These are phyloP conservation scores for Melipona beecheii DNA, from an alignment of 2,888 invertebrate species.

Conservation along the genomic window DNA sequence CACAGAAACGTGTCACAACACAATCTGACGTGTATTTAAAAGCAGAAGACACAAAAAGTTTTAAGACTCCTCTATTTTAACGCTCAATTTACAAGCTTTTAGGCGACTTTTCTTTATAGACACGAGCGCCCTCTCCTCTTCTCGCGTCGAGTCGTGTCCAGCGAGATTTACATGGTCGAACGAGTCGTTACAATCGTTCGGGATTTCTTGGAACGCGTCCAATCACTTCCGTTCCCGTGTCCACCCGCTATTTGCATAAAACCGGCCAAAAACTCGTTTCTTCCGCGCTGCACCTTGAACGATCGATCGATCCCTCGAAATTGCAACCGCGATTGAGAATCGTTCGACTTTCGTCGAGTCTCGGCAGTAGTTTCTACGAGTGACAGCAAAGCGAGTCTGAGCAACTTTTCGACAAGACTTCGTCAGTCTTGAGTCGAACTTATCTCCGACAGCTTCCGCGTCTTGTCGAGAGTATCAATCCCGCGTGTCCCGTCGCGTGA, in stretches of 20 bases:
- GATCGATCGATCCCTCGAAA: neutral
- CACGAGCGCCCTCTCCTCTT: too few species aligned
- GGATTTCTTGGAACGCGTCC: constrained; percentile 58
- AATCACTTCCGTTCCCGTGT: constrained; percentile 45
- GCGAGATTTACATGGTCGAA: constrained; percentile 38
- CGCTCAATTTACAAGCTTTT: too few species aligned
- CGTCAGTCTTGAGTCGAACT: too few species aligned
- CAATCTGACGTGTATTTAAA: too few species aligned
- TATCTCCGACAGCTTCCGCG: too few species aligned
- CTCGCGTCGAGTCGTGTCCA: neutral
- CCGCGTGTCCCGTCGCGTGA: too few species aligned
- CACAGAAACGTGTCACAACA: too few species aligned
- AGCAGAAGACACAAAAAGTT: too few species aligned
- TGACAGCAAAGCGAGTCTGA: neutral
- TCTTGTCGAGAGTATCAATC: too few species aligned
- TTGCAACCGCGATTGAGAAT: neutral
- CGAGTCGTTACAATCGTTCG: constrained; percentile 44
- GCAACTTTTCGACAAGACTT: neutral
- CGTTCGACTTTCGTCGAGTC: too few species aligned
- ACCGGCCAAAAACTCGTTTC: neutral
- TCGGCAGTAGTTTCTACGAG: neutral
- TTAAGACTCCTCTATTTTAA: too few species aligned
- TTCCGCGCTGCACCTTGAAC: neutral
- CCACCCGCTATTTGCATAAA: constrained; percentile 38
- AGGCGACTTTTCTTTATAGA: too few species aligned